These are phyloP conservation scores for Drosophila limbata DNA, from an alignment of 2,888 invertebrate species.

Conservation along the genomic window DNA sequence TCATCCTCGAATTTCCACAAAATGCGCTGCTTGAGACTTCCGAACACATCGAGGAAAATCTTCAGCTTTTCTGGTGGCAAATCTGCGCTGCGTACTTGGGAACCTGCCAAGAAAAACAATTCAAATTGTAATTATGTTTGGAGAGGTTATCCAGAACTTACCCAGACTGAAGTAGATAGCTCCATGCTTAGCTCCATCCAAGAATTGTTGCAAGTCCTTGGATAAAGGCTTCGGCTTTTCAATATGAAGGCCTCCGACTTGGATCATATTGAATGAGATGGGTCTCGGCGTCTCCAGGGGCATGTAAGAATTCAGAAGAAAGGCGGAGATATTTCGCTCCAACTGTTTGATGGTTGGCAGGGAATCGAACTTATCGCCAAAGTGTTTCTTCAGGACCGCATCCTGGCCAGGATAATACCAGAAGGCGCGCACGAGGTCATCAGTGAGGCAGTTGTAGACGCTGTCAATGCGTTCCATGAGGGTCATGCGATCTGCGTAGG, in stretches of 20 bases:
- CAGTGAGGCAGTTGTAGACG: conserved; percentile 76
- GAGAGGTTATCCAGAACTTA: conserved; percentile 19
- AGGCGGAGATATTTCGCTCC: conserved; percentile 84
- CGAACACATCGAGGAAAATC: conserved; percentile 83
- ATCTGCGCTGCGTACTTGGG: conserved; percentile 83
- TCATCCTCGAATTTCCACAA: conserved; percentile 86
- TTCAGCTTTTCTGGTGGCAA: conserved; percentile 81
- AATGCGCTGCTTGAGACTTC: conserved; percentile 83
- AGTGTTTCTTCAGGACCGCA: conserved; percentile 70
- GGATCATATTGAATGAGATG: conserved; percentile 84
- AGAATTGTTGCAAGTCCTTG: conserved; percentile 78
- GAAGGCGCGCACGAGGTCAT: conserved; percentile 68
- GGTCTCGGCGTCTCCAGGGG: conserved; percentile 85
- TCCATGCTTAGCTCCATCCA: conserved; percentile 83
- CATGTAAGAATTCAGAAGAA: conserved; percentile 85
- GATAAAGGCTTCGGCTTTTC: conserved; percentile 73
- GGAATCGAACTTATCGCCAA: conserved; percentile 58
- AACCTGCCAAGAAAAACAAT: conserved; percentile 71
- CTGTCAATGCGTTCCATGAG: conserved; percentile 86
- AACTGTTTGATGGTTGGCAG: conserved; percentile 84
- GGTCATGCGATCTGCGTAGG: conserved; percentile 85
- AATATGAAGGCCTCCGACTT: conserved; percentile 87
- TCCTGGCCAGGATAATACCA: conserved; percentile 79
- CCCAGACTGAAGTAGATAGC: conserved; percentile 85
- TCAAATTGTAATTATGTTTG: fast-evolving